Evolutionary conservation across 23 tunicate genomes (phyloP).

Genomic region (Trididemnum miniatum): DNA sequence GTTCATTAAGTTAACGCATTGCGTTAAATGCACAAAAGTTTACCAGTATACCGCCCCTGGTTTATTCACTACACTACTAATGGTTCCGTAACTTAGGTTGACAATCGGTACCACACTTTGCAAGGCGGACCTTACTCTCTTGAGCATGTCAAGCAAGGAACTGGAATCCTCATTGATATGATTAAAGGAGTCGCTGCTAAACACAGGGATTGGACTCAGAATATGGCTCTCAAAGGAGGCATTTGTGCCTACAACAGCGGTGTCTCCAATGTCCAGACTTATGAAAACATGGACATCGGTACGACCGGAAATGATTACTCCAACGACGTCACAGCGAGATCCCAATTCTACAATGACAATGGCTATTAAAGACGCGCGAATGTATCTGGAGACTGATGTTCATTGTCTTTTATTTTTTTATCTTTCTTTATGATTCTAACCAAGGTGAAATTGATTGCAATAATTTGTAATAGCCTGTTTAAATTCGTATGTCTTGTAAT

Average conservation of each 20-base stretch:
- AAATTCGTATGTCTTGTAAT: too few relatives aligned
- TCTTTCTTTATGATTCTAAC: too few relatives aligned
- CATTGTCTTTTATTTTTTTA: too few relatives aligned
- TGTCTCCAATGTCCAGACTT: conserved; percentile 70
- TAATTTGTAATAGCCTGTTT: too few relatives aligned
- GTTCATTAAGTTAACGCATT: too few relatives aligned
- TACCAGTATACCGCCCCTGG: too few relatives aligned
- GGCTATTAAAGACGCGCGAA: too few relatives aligned
- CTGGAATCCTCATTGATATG: conserved; percentile 78
- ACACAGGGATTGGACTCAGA: conserved; percentile 63
- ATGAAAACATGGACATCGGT: conserved; percentile 82
- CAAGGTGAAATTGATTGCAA: too few relatives aligned
- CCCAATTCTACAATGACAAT: conserved; percentile 67
- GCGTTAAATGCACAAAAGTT: too few relatives aligned
- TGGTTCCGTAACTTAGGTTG: too few relatives aligned
- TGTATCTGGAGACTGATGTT: too few relatives aligned
- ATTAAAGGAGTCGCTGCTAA: conserved; percentile 65
- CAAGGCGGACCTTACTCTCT: conserved; percentile 62
- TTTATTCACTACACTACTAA: too few relatives aligned
- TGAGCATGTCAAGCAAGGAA: conserved; percentile 74
- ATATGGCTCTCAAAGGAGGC: conserved; percentile 75
- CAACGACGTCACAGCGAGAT: conserved; percentile 73
- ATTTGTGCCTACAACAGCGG: conserved; percentile 95
- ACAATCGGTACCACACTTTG: conserved; percentile 74
- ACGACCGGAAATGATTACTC: conserved; percentile 81